Evolutionary conservation across 53 echinoderm and acorn worm species (phyloP), one percentile per base, ranked within the genome.

Genomic region (Actinopyga echinites): DNA sequence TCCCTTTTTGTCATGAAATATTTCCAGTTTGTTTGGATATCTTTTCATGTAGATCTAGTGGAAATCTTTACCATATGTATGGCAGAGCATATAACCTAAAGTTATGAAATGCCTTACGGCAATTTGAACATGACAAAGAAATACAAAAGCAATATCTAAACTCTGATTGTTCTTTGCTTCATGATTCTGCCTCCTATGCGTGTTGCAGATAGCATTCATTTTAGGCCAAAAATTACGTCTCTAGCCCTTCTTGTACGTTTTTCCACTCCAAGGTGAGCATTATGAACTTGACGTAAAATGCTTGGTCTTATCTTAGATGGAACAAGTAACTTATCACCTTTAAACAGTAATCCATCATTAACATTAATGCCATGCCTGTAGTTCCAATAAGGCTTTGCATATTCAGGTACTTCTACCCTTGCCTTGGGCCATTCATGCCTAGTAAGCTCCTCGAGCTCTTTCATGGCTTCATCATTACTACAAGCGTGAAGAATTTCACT

Each of bases 51-150:
- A n/a, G n/a, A n/a, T n/a, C n/a, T n/a, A n/a, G n/a, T n/a, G n/a
- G n/a, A n/a, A n/a, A n/a, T n/a, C n/a, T n/a, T n/a, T n/a, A n/a
- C n/a, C n/a, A n/a, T n/a, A n/a, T n/a, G n/a, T n/a, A n/a, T n/a
- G n/a, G n/a, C n/a, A n/a, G n/a, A n/a, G n/a, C n/a, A n/a, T n/a
- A n/a, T n/a, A n/a, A n/a, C n/a, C 32, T 87, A 91, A 25, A 91
- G 57, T 49, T 91, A 87, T 8, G 80, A 62, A n/a, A 84, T 86
- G 5, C 87, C 54, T 79, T 88, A 83, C 32, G 86, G 26, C 91
- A 87, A 87, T 64, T 75, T 82, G 36, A 83, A n/a, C n/a, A n/a
- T n/a, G n/a, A n/a, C n/a, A n/a, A n/a, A n/a, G n/a, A n/a, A n/a
- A n/a, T n/a, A n/a, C 60, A 17, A 55, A 29, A 7, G 91, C 84